Evolutionary conservation across 2,888 invertebrate genomes (phyloP).

Genomic region (Hartigia nigra): DNA sequence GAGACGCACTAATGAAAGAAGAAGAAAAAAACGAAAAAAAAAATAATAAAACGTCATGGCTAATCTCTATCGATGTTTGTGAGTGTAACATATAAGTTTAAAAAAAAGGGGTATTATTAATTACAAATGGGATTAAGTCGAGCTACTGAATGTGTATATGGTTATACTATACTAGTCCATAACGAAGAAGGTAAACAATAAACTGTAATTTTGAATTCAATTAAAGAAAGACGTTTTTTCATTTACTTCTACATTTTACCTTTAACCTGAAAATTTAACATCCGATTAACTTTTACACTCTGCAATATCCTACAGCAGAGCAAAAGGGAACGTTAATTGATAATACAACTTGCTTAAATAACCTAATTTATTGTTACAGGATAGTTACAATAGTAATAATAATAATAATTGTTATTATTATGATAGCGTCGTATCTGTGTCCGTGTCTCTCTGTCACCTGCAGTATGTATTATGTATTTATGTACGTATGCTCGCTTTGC

Average conservation of each 20-base stretch:
- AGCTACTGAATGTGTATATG: slow-evolving; percentile 66
- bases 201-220: slow-evolving; percentile 66
- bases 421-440: background rate
- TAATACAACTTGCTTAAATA: slow-evolving; percentile 15
- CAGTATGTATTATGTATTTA: background rate
- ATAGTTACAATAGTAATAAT: slow-evolving; percentile 21
- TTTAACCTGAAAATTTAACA: background rate
- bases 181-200: slow-evolving; percentile 61
- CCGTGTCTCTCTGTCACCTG: slow-evolving; percentile 3
- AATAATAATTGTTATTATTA: slow-evolving; percentile 6
- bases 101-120: background rate
- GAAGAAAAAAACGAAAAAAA: slow-evolving; percentile 17
- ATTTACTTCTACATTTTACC: background rate
- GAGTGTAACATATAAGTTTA: slow-evolving; percentile 62
- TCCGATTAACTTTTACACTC: background rate
- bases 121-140: slow-evolving; percentile 56
- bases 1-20: slow-evolving; percentile 46
- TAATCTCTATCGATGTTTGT: slow-evolving; percentile 65
- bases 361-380: slow-evolving; percentile 22
- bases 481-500: background rate
- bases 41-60: slow-evolving; percentile 57
- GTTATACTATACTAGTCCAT: slow-evolving; percentile 65
- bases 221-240: slow-evolving; percentile 10
- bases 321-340: background rate
- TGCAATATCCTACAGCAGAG: background rate